Base-by-base conservation (phyloP, 2,113 vertebrate species). In the Monarcha castaneiventris region DNA sequence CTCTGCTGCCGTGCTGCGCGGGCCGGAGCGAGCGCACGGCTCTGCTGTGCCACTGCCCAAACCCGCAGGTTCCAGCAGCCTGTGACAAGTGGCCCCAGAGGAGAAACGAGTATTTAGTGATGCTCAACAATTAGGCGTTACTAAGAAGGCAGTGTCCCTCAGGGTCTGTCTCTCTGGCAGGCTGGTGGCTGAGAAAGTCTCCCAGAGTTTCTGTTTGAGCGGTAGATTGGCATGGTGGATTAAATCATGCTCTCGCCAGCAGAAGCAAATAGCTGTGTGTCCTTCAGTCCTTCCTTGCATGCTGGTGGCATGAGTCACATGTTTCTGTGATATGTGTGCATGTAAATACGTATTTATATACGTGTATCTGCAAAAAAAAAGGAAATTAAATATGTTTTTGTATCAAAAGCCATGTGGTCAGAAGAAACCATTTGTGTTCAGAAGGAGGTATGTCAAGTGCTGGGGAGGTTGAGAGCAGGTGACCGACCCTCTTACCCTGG, bases 191-290 rank as follows among this genome's bases (percentile, higher is more conserved):
- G 73, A 52, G 68, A 9, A 79, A 58, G 52, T 18, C 56, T 75
- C 75, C 25, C 46, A 39, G 49, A 78, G 54, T 76, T 82, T 74
- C 56, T 75, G 16, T 81, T 37, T 63, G 35, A 61, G 62, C 4
- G 10, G n/a, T 33, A 22, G 66, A 10, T 46, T 52, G 54, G 19
- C 1, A 0, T 13, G 23, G 33, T 55, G 37, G 49, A 58, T 71
- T 51, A 46, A 89, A 82, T 22, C 7, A 0, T 12, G 20, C 51
- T 89, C 67, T 76, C 0, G 0, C 13, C 71, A 68, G 17, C 0
- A 1, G 69, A n/a, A 75, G 32, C 19, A 82, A 64, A 87, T 13
- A 69, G 18, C 43, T 91, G 6, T 23, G 30, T 59, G 54, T 39
- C 58, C 75, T 84, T 68, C 41, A 20, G 39, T 43, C 30, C 32